Evolutionary conservation across 2,888 invertebrate genomes (phyloP), one percentile per base, ranked within the genome.

Genomic region (Autographa gamma): DNA sequence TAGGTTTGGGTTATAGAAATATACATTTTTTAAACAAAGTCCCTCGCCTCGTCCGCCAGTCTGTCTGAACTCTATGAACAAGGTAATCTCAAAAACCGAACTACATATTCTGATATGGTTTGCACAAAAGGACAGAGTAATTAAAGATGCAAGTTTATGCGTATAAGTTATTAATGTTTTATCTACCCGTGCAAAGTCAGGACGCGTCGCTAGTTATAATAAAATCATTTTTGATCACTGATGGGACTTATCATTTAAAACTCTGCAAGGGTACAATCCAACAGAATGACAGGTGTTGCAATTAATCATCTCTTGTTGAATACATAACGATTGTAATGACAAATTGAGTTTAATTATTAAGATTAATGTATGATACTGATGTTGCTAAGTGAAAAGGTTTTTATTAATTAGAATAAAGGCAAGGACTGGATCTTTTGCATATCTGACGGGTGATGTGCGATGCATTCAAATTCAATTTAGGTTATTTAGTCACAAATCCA

Each of bases 291-390:
- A 77, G 77, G 25, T 59, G 63, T 19, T 65, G 70, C 41, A 54
- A 76, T 74, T 13, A 77, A 68, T 71, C 59, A 68, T 58, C 31
- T 38, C 32, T 43, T 48, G 41, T 34, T 66, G 77, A 59, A 60
- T 43, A 48, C 59, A 2, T 59, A 60, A n/a, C 31, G 60, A 19
- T 56, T 66, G 52, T 62, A 41, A 72, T 56, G 75, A 77, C 64
- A 75, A 75, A 77, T 77, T 71, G 66, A 56, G 63, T 77, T 65
- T 14, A 75, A 68, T 77, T 59, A 68, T 19, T 43, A 8, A 41
- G 48, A 71, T 68, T 67, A 64, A 72, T 71, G 54, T 25, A 19
- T 48, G 32, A 31, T 54, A 48, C 61, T 65, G 66, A 65, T 43
- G 43, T 31, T 60, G 74, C 14, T 63, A 63, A 77, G 60, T 71